Evolutionary conservation across 2,113 vertebrate species (phyloP).

Genomic region (Cranoglanis bouderius): DNA sequence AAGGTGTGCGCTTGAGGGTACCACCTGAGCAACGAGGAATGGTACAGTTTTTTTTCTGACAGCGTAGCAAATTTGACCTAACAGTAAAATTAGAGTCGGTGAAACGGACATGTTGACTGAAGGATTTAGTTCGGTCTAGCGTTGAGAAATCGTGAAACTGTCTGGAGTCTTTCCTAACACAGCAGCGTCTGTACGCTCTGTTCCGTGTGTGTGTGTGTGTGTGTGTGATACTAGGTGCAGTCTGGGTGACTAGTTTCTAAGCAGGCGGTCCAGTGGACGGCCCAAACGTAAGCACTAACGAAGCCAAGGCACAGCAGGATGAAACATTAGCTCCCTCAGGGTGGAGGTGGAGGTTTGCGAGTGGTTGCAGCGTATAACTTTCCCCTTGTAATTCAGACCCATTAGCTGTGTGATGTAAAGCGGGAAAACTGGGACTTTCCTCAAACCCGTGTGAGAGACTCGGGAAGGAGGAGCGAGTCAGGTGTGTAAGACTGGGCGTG

Average conservation of each 20-base stretch:
- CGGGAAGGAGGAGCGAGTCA: background rate
- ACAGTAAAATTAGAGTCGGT: background rate
- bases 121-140: background rate
- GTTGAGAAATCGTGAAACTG: slow-evolving; percentile 22
- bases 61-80: background rate
- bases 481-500: slow-evolving; percentile 4
- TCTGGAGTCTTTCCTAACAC: slow-evolving; percentile 34
- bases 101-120: background rate
- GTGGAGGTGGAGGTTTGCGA: background rate
- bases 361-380: background rate
- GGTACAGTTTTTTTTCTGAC: no score
- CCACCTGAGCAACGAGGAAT: background rate
- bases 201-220: background rate
- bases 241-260: slow-evolving; percentile 12
- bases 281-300: background rate
- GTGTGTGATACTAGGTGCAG: background rate
- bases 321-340: background rate
- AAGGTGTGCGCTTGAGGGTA: no score
- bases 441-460: background rate
- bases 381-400: background rate
- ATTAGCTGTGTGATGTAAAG: background rate
- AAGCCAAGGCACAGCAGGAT: background rate
- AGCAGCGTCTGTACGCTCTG: background rate
- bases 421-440: slow-evolving; percentile 32
- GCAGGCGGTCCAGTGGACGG: background rate